These are phyloP conservation scores for Neoseiulus cucumeris DNA, from an alignment of 1,140 invertebrate genomes.

Conservation along the genomic window DNA sequence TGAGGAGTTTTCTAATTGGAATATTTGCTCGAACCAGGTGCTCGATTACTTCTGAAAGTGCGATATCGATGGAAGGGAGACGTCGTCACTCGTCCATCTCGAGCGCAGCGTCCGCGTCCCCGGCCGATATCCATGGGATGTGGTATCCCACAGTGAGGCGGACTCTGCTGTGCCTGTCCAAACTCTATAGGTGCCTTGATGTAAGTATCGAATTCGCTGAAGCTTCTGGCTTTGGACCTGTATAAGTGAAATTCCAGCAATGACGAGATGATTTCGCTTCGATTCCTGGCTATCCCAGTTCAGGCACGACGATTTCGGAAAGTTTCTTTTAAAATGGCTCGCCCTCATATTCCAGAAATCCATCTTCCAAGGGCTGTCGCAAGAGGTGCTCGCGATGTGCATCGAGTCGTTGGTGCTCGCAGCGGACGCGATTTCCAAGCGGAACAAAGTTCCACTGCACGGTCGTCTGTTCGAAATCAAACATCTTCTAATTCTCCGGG, in stretches of 20 bases:
- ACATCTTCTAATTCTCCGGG: conserved; percentile 81
- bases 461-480: conserved; percentile 92
- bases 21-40: background rate
- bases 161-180: conserved; percentile 79
- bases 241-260: too few species aligned
- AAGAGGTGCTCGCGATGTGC: conserved; percentile 77
- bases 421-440: conserved; percentile 32
- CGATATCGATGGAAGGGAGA: background rate
- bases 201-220: conserved; percentile 26
- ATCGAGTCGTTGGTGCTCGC: conserved; percentile 69
- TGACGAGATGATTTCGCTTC: too few species aligned
- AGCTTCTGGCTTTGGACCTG: too few species aligned
- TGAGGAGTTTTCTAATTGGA: too few species aligned
- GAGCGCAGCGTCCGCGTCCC: conserved; percentile 34
- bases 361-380: conserved; percentile 87
- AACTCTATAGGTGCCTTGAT: conserved; percentile 85
- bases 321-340: too few species aligned
- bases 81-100: background rate
- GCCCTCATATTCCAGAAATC: conserved; percentile 43
- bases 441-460: conserved; percentile 46
- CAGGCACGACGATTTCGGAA: too few species aligned
- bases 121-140: conserved; percentile 94
- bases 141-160: conserved; percentile 95
- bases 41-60: background rate
- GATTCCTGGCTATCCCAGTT: too few species aligned